Evolutionary conservation across 2,113 vertebrate genomes (phyloP).

Genomic region (Pelodiscus sinensis): DNA sequence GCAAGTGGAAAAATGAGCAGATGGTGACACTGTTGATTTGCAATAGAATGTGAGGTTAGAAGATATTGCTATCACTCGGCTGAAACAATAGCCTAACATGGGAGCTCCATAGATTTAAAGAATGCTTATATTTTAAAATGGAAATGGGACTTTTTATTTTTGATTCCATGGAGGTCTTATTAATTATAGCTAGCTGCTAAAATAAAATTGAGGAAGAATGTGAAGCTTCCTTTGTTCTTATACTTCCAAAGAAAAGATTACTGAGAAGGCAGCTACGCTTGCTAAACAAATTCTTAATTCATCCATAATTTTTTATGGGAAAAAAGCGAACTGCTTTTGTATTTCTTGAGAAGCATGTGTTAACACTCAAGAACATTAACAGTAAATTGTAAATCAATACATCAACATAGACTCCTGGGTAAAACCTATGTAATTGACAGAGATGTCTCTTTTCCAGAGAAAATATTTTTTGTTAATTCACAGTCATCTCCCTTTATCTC

Average conservation of each 20-base stretch:
- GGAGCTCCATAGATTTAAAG: not conserved
- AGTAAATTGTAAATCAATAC: conserved; percentile 19
- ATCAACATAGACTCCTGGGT: not conserved
- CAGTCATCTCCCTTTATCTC: not conserved
- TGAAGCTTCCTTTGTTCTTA: not conserved
- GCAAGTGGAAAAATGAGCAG: not conserved
- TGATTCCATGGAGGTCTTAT: not conserved
- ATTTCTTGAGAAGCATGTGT: conserved; percentile 15
- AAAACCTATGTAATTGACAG: not conserved
- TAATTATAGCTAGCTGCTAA: not conserved
- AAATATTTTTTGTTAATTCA: not conserved
- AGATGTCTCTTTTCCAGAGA: not conserved
- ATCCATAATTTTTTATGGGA: not conserved
- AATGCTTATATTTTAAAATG: not conserved
- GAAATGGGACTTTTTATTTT: not conserved
- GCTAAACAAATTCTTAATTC: conserved; percentile 29
- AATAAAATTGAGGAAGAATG: not conserved
- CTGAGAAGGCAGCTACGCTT: not conserved
- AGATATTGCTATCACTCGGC: not conserved
- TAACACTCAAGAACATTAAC: not conserved
- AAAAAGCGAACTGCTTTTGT: not conserved
- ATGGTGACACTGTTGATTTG: not conserved
- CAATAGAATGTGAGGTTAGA: not conserved
- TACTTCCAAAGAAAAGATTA: not conserved
- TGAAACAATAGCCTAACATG: not conserved